Conservation (phyloP, 1,140 invertebrate species). For the Drosophila tani region DNA sequence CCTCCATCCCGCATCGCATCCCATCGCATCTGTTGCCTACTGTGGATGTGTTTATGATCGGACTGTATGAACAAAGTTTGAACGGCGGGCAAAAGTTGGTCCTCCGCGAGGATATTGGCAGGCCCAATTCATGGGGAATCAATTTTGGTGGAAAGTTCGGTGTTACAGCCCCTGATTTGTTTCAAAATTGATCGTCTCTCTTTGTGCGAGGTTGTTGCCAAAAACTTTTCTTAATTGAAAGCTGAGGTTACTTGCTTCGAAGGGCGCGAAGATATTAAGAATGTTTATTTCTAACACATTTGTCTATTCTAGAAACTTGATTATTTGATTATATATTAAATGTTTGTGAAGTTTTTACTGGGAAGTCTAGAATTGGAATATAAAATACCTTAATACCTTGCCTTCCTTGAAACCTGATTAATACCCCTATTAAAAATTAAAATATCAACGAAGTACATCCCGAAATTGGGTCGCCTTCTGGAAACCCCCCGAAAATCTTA, state of each 20-base stretch:
- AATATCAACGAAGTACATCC: background rate
- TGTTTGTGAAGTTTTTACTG: background rate
- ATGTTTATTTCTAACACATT: background rate
- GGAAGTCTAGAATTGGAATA: background rate
- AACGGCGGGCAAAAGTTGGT: conserved; percentile 39
- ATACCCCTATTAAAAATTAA: background rate
- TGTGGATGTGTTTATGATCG: conserved; percentile 53
- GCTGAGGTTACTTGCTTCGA: conserved; percentile 4
- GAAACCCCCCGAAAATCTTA: background rate
- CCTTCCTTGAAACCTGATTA: background rate
- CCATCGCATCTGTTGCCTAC: conserved; percentile 59
- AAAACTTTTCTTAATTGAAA: conserved; percentile 38
- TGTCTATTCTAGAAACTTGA: background rate
- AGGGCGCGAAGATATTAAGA: background rate
- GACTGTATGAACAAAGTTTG: conserved; percentile 55
- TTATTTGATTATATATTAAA: background rate
- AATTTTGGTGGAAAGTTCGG: conserved; percentile 34
- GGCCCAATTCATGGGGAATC: conserved; percentile 21
- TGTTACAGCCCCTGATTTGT: conserved; percentile 11
- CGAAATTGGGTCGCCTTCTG: background rate
- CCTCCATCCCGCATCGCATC: background rate
- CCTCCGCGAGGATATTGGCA: conserved; percentile 25
- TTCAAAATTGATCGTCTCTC: conserved; percentile 27
- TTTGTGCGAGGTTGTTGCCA: background rate
- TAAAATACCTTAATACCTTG: too few species aligned